phyloP scores from a whole-genome alignment of 2,888 invertebrate species.

The Gymnocheta viridis region DNA sequence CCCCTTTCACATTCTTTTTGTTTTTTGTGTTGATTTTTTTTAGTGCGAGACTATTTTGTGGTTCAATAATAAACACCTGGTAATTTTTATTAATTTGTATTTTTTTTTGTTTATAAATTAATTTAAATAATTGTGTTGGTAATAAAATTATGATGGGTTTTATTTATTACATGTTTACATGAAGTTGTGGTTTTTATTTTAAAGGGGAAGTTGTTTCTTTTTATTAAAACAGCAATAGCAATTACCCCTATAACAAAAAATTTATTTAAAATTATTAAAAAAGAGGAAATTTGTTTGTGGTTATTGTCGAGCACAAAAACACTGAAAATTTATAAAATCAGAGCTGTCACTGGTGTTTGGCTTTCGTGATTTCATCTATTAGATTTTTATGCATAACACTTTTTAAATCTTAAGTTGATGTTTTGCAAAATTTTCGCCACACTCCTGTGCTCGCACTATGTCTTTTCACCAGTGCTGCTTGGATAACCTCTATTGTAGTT shows the following conservation, averaged over 20 bases:
- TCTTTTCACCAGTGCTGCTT: no score
- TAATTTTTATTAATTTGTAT: constrained; percentile 16
- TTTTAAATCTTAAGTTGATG: no score
- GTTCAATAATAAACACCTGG: constrained; percentile 45
- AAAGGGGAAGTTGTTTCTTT: constrained; percentile 21
- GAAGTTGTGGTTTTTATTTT: constrained; percentile 43
- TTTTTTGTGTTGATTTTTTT: no score
- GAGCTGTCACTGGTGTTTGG: not conserved
- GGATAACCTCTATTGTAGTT: no score
- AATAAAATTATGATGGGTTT: constrained; percentile 24
- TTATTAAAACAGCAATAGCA: not conserved
- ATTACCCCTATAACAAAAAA: no score
- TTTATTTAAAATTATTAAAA: not conserved
- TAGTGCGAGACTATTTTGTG: constrained; percentile 35
- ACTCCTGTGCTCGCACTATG: no score
- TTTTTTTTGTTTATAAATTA: constrained; percentile 1
- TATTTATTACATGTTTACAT: constrained; percentile 17
- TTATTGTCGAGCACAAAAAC: not conserved
- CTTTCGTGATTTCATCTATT: not conserved
- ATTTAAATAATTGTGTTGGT: constrained; percentile 11
- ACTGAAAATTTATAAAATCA: not conserved
- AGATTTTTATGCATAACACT: no score
- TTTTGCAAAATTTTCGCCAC: no score
- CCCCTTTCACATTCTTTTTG: no score
- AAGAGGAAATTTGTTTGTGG: constrained; percentile 15